phyloP scores from a whole-genome alignment of 2,888 invertebrate species.

The Nephrotoma flavescens region DNA sequence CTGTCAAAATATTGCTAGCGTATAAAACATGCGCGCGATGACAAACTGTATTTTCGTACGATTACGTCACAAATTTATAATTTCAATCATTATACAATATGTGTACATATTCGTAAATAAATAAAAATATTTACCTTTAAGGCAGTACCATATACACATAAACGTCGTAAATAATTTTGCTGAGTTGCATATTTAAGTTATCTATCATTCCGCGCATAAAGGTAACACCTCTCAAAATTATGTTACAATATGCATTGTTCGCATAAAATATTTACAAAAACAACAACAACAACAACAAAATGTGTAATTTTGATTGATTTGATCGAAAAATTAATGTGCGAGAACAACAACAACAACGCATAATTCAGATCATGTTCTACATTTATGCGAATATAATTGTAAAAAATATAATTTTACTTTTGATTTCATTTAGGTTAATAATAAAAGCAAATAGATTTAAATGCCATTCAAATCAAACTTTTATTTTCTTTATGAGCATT shows the following conservation, averaged over 20 bases:
- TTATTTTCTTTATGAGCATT: too few relatives aligned
- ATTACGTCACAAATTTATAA: neutral
- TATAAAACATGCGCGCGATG: neutral
- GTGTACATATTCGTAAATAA: neutral
- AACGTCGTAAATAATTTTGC: neutral
- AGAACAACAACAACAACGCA: neutral
- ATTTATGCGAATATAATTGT: neutral
- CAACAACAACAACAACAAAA: neutral
- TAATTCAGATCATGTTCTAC: neutral
- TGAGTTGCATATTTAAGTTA: neutral
- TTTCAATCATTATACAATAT: neutral
- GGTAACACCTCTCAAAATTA: neutral
- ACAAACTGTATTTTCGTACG: neutral
- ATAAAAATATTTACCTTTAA: neutral
- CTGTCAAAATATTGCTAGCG: too few relatives aligned
- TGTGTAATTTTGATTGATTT: neutral
- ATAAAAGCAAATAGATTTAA: too few relatives aligned
- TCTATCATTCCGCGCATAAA: neutral
- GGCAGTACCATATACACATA: neutral
- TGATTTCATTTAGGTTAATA: too few relatives aligned
- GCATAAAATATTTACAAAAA: neutral
- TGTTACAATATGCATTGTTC: neutral
- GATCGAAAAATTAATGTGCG: neutral
- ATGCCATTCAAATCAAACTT: too few relatives aligned
- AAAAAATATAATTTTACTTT: too few relatives aligned